Base-by-base conservation (phyloP, 2,113 vertebrate genomes). In the Siniperca chuatsi region DNA sequence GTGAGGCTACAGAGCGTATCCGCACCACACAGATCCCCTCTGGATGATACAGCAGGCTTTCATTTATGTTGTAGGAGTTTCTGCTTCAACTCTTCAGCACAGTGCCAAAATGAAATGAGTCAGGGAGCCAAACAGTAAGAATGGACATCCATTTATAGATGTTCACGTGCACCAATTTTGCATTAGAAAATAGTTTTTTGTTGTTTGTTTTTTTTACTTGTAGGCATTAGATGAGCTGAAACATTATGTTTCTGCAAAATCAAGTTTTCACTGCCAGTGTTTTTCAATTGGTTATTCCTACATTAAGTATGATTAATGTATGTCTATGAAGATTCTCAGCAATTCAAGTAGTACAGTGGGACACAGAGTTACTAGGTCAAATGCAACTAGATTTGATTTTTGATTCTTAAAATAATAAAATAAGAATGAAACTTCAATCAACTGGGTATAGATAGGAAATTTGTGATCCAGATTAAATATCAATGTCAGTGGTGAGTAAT, bases 21-120 rank as follows among this genome's bases (percentile, higher is more conserved):
- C 70, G 40, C 76, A 66, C 33, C 58, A 75, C 79, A 79, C 75
- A 25, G 52, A 81, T 58, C 64, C 81, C 3, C 54, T 23, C 7
- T 48, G 68, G 74, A 54, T 67, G 67, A 89, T 54, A 16, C 46
- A 35, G 73, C 40, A 9, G 16, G 4, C n/a, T 55, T 21, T 65
- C 50, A 29, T 72, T 52, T 46, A 79, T 79, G 75, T 60, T 35
- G 42, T 29, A 55, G 3, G 33, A 69, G 57, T 73, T 82, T 29
- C 60, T 40, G 72, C 67, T 60, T 71, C n/a, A 64, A 77, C 55
- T 46, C 23, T 2, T 16, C 21, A 18, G 18, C 70, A 58, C 46
- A 15, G 25, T 0, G 46, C 37, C 50, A n/a, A 48, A 1, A 48
- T 23, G 40, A 64, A 67, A 1, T 16, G 16, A 40, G 48, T 12